phyloP scores from a whole-genome alignment of 2,113 vertebrate genomes.

The Sander lucioperca region DNA sequence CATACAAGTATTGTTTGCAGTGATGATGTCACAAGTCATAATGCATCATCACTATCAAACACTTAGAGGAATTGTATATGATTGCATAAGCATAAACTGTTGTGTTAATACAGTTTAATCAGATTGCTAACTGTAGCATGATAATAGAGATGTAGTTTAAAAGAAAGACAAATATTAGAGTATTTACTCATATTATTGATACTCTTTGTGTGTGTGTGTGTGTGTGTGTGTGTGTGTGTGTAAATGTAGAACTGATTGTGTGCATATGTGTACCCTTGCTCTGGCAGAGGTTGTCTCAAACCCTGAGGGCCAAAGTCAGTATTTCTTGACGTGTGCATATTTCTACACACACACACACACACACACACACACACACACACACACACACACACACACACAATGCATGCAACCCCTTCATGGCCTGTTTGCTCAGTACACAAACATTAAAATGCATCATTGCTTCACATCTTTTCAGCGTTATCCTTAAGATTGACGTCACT shows the following conservation, averaged over 20 bases:
- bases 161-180: constrained; percentile 22
- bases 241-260: background rate
- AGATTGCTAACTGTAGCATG: background rate
- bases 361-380: background rate
- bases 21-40: constrained; percentile 17
- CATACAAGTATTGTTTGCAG: constrained; percentile 15
- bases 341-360: background rate
- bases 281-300: background rate
- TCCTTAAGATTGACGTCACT: constrained; percentile 11
- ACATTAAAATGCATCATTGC: constrained; percentile 33
- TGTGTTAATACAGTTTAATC: background rate
- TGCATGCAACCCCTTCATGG: background rate
- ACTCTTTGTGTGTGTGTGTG: no score
- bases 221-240: no score
- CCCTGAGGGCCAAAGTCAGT: constrained; percentile 28
- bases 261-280: constrained; percentile 8
- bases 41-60: background rate
- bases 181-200: constrained; percentile 6
- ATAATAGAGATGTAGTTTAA: background rate
- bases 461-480: background rate
- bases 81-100: constrained; percentile 28
- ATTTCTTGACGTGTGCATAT: constrained; percentile 25
- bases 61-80: constrained; percentile 5
- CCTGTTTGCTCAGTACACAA: constrained; percentile 21
- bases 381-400: background rate